A percentile compares a stretch with the other conserved stretches of the same genome.
Evolutionary conservation across 1,140 invertebrate genomes (phyloP).

Genomic region (Euwallacea fornicatus): DNA sequence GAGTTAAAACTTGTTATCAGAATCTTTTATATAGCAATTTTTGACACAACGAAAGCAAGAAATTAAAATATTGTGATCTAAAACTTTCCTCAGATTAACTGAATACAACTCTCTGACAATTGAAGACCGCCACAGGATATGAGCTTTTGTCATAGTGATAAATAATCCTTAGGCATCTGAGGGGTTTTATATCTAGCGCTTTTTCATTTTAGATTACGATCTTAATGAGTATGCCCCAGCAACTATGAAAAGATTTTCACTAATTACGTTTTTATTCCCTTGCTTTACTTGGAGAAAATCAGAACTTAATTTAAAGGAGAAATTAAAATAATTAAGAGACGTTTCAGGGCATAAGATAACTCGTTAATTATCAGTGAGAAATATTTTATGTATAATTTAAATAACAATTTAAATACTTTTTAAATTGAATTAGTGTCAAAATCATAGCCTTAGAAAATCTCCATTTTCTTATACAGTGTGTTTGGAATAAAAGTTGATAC

Average conservation of each 20-base stretch:
- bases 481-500: no score
- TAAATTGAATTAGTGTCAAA: no score
- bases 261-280: slow-evolving; percentile 16
- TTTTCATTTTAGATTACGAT: slow-evolving; percentile 22
- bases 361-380: no score
- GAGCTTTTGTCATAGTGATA: slow-evolving; percentile 22
- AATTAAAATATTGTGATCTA: neutral
- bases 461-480: no score
- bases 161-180: slow-evolving; percentile 10
- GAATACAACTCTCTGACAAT: slow-evolving; percentile 17
- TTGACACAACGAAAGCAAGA: no score
- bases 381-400: no score
- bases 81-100: slow-evolving; percentile 16
- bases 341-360: no score
- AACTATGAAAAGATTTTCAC: slow-evolving; percentile 22
- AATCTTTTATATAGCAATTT: no score
- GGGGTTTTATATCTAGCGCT: slow-evolving; percentile 13
- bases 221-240: slow-evolving; percentile 12
- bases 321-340: neutral
- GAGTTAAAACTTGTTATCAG: no score
- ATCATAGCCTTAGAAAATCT: no score
- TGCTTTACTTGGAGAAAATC: slow-evolving; percentile 5
- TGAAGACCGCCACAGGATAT: slow-evolving; percentile 16
- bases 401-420: no score
- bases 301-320: neutral